Base-by-base conservation (phyloP, 2,888 invertebrate species). In the Eudasyphora cyanicolor region DNA sequence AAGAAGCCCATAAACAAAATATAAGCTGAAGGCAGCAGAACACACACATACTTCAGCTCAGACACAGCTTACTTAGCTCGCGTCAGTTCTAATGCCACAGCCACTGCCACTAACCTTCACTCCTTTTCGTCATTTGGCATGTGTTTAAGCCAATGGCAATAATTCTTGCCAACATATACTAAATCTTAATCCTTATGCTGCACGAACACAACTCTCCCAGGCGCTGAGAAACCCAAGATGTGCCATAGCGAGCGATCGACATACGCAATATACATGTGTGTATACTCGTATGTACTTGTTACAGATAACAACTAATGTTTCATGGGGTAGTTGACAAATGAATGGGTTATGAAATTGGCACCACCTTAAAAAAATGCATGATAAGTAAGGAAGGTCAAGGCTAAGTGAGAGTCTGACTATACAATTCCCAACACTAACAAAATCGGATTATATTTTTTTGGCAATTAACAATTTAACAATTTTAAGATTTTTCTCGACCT, bases 171-270 rank as follows among this genome's bases (percentile, higher is more conserved):
- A 81, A 82, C 78, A 76, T 67, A 78, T 42, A 54, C 54, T 83
- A 84, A 84, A 84, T 84, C 84, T 81, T 84, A 82, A 84, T 82
- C 84, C 84, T 78, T 78, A n/a, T 84, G 81, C 84, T 73, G 76
- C 84, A 84, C 84, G 84, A 84, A 42, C 51, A 82, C 67, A 76
- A n/a, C 73, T 77, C 62, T 75, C 69, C n/a, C n/a, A n/a, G n/a
- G n/a, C n/a, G 69, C 62, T 64, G 32, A 27, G 69, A n/a, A 57
- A 54, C 69, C 74, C 19, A 64, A 70, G 62, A 27, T n/a, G 14
- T 10, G 12, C 57, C 14, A 32, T 8, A 32, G 5, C 8, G 32
- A 6, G 27, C 45, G 12, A 38, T 12, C 10, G 21, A 17, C 64
- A 19, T 6, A 64, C 57, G n/a, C 35, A 38, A 32, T 32, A 32